phyloP scores from a whole-genome alignment of 2,888 invertebrate species.

The Ptilodon capucinus region DNA sequence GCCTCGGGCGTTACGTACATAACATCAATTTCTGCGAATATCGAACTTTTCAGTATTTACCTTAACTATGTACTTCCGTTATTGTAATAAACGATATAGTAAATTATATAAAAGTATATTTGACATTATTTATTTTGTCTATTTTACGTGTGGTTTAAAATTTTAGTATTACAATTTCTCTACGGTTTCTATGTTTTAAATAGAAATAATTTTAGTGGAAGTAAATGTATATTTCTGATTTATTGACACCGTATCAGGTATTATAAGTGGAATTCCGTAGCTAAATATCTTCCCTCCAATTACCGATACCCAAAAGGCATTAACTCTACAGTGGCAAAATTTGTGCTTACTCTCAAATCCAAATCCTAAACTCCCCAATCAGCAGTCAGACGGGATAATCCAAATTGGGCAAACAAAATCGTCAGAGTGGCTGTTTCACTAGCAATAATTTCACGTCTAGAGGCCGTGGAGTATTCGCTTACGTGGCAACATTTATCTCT shows the following conservation, averaged over 20 bases:
- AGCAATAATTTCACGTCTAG: conserved; percentile 16
- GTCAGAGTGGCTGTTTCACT: conserved; percentile 23
- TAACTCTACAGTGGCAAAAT: conserved; percentile 9
- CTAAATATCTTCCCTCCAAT: neutral
- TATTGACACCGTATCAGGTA: too few species aligned
- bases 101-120: too few species aligned
- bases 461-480: conserved; percentile 14
- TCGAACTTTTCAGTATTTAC: conserved; percentile 18
- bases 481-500: conserved; percentile 32
- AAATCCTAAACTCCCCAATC: conserved; percentile 29
- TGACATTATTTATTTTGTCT: too few species aligned
- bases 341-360: conserved; percentile 16
- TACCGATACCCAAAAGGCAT: conserved; percentile 1
- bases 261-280: neutral
- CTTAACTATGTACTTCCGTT: neutral
- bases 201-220: neutral
- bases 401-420: conserved; percentile 33
- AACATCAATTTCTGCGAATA: conserved; percentile 29
- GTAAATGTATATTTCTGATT: neutral
- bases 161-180: neutral
- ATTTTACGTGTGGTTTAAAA: too few species aligned
- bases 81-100: neutral
- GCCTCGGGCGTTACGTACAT: conserved; percentile 33
- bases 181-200: neutral
- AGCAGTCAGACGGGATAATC: conserved; percentile 30